Conservation (phyloP, 30 jellyfish, hydroid and myxozoan genomes). For the Turritopsis rubra region DNA sequence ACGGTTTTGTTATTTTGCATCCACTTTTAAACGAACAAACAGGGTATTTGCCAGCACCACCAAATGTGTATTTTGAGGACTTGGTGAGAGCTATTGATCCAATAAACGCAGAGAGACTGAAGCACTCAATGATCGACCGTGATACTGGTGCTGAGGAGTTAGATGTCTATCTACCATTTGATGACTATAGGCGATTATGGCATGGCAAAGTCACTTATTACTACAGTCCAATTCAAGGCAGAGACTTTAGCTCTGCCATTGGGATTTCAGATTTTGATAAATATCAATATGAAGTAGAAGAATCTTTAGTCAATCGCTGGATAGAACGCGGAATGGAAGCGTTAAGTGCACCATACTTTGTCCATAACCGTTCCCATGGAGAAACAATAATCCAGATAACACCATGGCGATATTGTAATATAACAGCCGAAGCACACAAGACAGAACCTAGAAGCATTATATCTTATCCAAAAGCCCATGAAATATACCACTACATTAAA, state of each 20-base stretch:
- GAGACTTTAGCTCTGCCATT: background rate
- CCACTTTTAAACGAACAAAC: constrained; percentile 4
- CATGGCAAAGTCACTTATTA: background rate
- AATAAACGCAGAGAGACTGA: background rate
- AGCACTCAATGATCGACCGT: background rate
- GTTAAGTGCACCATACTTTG: no score
- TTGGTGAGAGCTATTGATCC: background rate
- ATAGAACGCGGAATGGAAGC: background rate
- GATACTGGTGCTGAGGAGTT: background rate
- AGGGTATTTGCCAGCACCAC: constrained; percentile 24
- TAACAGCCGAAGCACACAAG: background rate
- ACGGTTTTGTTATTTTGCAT: constrained; percentile 13
- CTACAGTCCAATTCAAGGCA: background rate
- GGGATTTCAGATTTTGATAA: background rate
- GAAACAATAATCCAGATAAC: background rate
- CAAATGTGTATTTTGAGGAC: background rate
- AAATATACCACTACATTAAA: background rate
- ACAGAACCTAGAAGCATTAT: constrained; percentile 4
- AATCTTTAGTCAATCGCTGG: background rate
- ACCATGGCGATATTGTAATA: background rate
- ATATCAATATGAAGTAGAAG: background rate
- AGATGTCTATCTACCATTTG: background rate
- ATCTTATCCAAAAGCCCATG: constrained; percentile 18
- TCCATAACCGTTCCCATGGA: background rate
- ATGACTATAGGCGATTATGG: background rate